Percentiles rank a stretch among this genome's conserved stretches.
Conservation (phyloP, 2,113 vertebrate genomes). For the Picathartes gymnocephalus region DNA sequence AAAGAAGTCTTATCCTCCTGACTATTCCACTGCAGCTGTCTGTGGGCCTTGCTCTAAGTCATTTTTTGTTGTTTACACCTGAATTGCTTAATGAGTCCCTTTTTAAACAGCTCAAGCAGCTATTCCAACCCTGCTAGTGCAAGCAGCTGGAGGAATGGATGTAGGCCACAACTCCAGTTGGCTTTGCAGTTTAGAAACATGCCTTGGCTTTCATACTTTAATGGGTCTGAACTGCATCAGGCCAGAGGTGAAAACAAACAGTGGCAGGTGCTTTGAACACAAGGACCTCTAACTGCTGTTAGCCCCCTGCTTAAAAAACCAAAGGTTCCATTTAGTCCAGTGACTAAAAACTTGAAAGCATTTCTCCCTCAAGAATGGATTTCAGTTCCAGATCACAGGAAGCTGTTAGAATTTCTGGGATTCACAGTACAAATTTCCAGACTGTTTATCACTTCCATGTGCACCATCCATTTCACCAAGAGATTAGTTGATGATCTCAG, state of each 20-base stretch:
- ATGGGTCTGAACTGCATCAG: not conserved
- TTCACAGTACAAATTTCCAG: not conserved
- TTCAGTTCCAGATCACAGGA: not conserved
- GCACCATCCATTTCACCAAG: not conserved
- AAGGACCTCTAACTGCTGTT: not conserved
- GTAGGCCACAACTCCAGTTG: not conserved
- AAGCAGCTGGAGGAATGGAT: not conserved
- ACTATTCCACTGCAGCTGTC: not conserved
- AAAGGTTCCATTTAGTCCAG: not conserved
- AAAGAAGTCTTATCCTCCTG: not conserved
- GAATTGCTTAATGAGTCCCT: not conserved
- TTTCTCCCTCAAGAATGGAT: not conserved
- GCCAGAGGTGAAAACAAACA: not conserved
- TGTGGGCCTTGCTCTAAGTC: not conserved
- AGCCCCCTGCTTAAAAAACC: not conserved
- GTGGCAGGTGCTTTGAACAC: not conserved
- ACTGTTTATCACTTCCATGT: not conserved
- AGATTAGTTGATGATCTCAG: not conserved
- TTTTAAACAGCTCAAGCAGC: not conserved
- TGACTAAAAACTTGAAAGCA: not conserved
- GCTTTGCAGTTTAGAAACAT: not conserved
- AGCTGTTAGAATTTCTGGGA: not conserved
- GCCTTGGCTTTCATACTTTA: not conserved
- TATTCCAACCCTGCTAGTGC: not conserved
- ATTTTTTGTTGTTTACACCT: not conserved